These are phyloP conservation scores for Drosophila kanekoi DNA, from an alignment of 2,888 invertebrate genomes.

Conservation along the genomic window DNA sequence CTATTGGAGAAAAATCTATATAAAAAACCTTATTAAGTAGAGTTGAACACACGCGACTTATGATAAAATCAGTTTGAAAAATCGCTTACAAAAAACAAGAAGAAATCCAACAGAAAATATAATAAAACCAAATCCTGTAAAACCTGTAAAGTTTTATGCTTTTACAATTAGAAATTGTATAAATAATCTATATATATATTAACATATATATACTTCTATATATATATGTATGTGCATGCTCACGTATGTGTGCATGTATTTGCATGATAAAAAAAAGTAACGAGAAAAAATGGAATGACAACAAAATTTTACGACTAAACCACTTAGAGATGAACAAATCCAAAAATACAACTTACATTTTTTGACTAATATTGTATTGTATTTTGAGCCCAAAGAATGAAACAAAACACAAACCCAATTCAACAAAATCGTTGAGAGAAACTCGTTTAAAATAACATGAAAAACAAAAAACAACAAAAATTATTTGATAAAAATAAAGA, in stretches of 20 bases:
- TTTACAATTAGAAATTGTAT: constrained; percentile 77
- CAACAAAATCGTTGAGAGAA: constrained; percentile 61
- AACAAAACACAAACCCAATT: constrained; percentile 53
- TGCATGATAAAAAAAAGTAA: constrained; percentile 21
- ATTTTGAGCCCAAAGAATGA: constrained; percentile 77
- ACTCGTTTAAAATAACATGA: constrained; percentile 64
- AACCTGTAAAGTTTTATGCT: constrained; percentile 70
- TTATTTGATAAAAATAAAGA: constrained; percentile 76
- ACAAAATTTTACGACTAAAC: constrained; percentile 67
- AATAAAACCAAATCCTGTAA: constrained; percentile 22
- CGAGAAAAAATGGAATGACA: constrained; percentile 44
- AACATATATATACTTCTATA: constrained; percentile 34
- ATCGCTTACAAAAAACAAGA: constrained; percentile 37
- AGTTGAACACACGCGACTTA: constrained; percentile 53
- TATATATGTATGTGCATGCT: constrained; percentile 6
- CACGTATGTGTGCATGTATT: too few species aligned
- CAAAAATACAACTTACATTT: constrained; percentile 56
- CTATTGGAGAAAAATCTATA: constrained; percentile 70
- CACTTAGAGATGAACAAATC: constrained; percentile 52
- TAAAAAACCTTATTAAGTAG: constrained; percentile 62
- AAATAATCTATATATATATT: constrained; percentile 52
- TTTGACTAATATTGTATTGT: constrained; percentile 74
- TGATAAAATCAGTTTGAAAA: constrained; percentile 35
- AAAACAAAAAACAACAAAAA: constrained; percentile 50
- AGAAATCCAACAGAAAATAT: constrained; percentile 14